Evolutionary conservation across 1,140 invertebrate species (phyloP).

Genomic region (Drosophila malerkotliana): DNA sequence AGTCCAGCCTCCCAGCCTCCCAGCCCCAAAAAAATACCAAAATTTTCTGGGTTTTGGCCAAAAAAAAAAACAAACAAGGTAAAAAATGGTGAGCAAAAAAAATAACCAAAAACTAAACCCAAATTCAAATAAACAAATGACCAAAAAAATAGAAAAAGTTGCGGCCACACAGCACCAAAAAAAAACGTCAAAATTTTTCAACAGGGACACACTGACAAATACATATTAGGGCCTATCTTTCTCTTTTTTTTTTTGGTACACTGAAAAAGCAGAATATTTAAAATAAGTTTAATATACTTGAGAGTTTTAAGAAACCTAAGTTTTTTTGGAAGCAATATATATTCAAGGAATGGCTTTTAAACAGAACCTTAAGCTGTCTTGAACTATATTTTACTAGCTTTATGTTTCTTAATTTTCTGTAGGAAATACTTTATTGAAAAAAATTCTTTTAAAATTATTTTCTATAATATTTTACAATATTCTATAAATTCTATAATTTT

Average conservation of each 20-base stretch:
- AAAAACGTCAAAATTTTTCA: background rate
- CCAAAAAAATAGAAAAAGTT: slow-evolving; percentile 15
- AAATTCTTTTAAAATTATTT: too few species aligned
- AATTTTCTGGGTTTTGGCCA: background rate
- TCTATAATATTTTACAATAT: too few species aligned
- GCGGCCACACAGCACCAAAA: background rate
- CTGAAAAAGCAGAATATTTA: background rate
- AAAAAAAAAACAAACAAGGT: slow-evolving; percentile 4
- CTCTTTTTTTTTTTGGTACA: background rate
- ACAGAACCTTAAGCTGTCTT: too few species aligned
- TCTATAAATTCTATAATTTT: too few species aligned
- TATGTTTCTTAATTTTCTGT: too few species aligned
- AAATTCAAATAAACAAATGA: slow-evolving; percentile 36
- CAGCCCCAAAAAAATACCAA: slow-evolving; percentile 9
- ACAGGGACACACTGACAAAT: background rate
- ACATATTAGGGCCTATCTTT: background rate
- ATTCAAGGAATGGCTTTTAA: too few species aligned
- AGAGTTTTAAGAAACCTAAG: too few species aligned
- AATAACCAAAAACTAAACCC: slow-evolving; percentile 1
- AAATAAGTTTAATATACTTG: too few species aligned
- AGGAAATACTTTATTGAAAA: too few species aligned
- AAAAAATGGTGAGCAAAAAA: background rate
- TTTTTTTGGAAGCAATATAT: too few species aligned
- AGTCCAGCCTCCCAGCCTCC: slow-evolving; percentile 10
- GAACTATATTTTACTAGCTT: too few species aligned